phyloP scores from a whole-genome alignment of 2,797 vertebrate species.

The Cyclopterus lumpus region DNA sequence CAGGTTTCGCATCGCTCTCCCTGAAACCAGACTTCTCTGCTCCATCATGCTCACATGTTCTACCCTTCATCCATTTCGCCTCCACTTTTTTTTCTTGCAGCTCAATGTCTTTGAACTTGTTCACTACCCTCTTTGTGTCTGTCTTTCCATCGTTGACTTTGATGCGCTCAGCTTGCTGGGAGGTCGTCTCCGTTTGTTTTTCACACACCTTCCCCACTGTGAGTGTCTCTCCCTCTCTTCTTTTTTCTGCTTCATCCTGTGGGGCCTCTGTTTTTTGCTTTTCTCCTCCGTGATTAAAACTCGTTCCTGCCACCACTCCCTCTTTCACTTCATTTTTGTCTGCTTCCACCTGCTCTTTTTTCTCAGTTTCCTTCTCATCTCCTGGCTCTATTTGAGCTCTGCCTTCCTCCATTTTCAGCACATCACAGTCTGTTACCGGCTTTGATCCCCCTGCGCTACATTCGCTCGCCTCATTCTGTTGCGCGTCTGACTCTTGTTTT shows the following conservation, averaged over 20 bases:
- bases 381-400: slow-evolving; percentile 37
- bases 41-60: slow-evolving; percentile 45
- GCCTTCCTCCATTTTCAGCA: slow-evolving; percentile 79
- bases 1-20: slow-evolving; percentile 41
- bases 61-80: slow-evolving; percentile 36
- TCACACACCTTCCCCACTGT: slow-evolving; percentile 1
- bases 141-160: slow-evolving; percentile 8
- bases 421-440: slow-evolving; percentile 51
- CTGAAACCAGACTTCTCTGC: slow-evolving; percentile 37
- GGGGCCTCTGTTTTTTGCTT: slow-evolving; percentile 6
- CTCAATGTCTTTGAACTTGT: slow-evolving; percentile 56
- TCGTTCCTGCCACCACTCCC: not conserved
- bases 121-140: slow-evolving; percentile 27
- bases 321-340: slow-evolving; percentile 30
- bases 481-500: slow-evolving; percentile 20
- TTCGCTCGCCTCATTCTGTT: slow-evolving; percentile 7
- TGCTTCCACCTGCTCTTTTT: slow-evolving; percentile 32
- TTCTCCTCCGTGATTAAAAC: slow-evolving; percentile 13
- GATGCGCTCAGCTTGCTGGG: not conserved
- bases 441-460: slow-evolving; percentile 36
- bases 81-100: slow-evolving; percentile 52
- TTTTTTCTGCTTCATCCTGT: slow-evolving; percentile 20
- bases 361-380: slow-evolving; percentile 25
- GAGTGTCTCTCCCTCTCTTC: slow-evolving; percentile 15
- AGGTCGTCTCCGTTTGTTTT: slow-evolving; percentile 16